A percentile compares a stretch with the other conserved stretches of the same genome.
Conservation (phyloP, 2,797 vertebrate genomes). For the Tauraco hartlaubi region DNA sequence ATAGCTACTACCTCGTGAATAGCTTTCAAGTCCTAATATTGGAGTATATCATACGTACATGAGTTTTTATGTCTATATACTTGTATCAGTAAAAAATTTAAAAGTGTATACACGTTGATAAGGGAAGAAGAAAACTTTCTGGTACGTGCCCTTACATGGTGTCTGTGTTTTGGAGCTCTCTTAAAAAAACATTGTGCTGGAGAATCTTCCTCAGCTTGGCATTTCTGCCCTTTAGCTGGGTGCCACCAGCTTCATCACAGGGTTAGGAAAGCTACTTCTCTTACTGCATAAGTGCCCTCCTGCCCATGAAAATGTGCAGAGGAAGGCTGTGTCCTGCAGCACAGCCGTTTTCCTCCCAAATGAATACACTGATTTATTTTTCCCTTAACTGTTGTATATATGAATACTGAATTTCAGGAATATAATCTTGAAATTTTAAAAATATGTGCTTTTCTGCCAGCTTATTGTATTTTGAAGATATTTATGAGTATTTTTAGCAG, state of each 20-base stretch:
- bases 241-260: not conserved
- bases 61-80: not conserved
- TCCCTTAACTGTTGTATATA: not conserved
- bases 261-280: not conserved
- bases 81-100: not conserved
- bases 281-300: not conserved
- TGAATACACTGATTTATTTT: not conserved
- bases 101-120: not conserved
- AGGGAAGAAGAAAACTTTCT: not conserved
- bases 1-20: not conserved
- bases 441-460: not conserved
- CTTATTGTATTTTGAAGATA: not conserved
- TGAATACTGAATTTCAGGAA: not conserved
- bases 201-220: not conserved
- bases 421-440: not conserved
- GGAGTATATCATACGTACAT: not conserved
- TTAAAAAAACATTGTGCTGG: not conserved
- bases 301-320: not conserved
- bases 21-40: not conserved
- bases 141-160: accelerated
- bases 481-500: not conserved
- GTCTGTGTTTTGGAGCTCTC: not conserved
- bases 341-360: not conserved
- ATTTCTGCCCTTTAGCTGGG: not conserved
- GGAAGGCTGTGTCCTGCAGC: not conserved